These are phyloP conservation scores for Drosophila sulfurigaster DNA, from an alignment of 1,140 invertebrate genomes.

Conservation along the genomic window DNA sequence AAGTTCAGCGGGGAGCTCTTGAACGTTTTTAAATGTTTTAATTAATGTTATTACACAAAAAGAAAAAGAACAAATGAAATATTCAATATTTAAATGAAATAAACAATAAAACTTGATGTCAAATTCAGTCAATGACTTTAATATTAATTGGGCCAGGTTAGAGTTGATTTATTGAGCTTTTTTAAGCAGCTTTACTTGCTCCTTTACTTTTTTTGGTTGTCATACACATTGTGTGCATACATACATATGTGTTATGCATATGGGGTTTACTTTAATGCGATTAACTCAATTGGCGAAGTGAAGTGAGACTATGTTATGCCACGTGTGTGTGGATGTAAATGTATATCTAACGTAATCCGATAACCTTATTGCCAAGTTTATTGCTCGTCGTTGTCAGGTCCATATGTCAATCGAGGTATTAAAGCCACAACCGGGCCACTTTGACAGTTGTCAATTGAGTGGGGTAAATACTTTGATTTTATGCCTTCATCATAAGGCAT, in stretches of 20 bases:
- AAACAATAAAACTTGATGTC: slow-evolving; percentile 76
- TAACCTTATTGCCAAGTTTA: slow-evolving; percentile 65
- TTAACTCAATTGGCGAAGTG: slow-evolving; percentile 66
- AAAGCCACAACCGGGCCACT: slow-evolving; percentile 3
- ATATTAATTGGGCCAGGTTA: background rate
- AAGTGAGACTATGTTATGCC: background rate
- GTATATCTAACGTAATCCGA: slow-evolving; percentile 56
- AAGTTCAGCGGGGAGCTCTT: slow-evolving; percentile 38
- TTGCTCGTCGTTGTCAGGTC: slow-evolving; percentile 42
- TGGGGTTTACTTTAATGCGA: slow-evolving; percentile 61
- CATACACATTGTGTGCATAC: background rate
- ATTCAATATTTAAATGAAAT: slow-evolving; percentile 71
- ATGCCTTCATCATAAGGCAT: background rate
- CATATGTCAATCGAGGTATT: slow-evolving; percentile 66
- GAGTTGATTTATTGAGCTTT: slow-evolving; percentile 1
- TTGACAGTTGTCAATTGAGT: slow-evolving; percentile 4
- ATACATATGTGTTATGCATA: slow-evolving; percentile 25
- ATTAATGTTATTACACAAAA: slow-evolving; percentile 59
- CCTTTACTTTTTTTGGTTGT: background rate
- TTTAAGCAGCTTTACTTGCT: slow-evolving; percentile 21
- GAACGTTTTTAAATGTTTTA: slow-evolving; percentile 57
- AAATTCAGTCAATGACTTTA: slow-evolving; percentile 31
- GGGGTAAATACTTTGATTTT: background rate
- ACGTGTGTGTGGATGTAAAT: slow-evolving; percentile 20
- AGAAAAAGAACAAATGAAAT: slow-evolving; percentile 45